Evolutionary conservation across 2,797 vertebrate genomes (phyloP), one percentile per base, ranked within the genome.

Genomic region (Xenopus petersii): DNA sequence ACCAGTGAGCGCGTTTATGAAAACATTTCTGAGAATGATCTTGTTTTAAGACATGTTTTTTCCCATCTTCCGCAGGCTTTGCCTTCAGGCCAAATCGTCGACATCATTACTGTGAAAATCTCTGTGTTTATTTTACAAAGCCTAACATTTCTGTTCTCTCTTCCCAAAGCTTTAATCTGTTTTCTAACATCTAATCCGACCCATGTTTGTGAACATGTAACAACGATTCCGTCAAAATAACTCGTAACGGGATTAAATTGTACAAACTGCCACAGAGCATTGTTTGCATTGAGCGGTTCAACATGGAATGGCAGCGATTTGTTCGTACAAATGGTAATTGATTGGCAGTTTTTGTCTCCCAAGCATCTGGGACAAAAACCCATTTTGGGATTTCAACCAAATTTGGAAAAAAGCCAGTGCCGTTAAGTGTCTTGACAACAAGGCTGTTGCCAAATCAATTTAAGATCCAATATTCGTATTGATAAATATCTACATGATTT

Each of bases 121-220:
- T 36, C 33, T 76, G 33, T 46, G 69, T 80, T 73, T 60, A 73
- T 26, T 48, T 61, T 64, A 36, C 33, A 82, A 81, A 77, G 70
- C 54, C 54, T 67, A 72, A 74, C 80, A 81, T 60, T 49, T 58
- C 71, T 73, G 17, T 74, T 62, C 69, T 81, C 63, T 59, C 51
- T 72, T 69, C 64, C 79, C 71, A 67, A 17, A 71, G 80, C 60
- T 78, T 70, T 82, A 77, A 82, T 80, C 74, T 67, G 33, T 62
- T 73, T 73, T 56, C 68, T 81, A 72, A 83, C 80, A 81, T 85
- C 48, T 73, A 80, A 79, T 86, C 85, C 79, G 86, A 82, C 73
- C 80, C 62, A 83, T 81, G 80, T 84, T 87, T 87, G 81, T 80
- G 82, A 87, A 73, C 75, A 83, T 73, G 65, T 75, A 76, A 58